Base-by-base conservation (phyloP, 2,797 vertebrate species). In the Crocidura indochinensis region DNA sequence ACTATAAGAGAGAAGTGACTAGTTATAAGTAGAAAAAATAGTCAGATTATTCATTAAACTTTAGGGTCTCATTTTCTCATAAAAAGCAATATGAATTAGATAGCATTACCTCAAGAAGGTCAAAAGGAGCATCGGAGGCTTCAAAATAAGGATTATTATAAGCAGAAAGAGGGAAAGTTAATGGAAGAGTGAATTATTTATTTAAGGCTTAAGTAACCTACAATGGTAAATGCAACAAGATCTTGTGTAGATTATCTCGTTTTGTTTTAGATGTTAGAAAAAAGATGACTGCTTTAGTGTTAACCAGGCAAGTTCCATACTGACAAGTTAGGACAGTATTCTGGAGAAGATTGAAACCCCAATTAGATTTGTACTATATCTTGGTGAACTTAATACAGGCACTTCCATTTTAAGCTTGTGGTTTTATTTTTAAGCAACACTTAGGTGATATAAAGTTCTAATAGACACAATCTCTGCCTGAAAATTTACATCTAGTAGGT, bases 401-500 rank as follows among this genome's bases (percentile, higher is more conserved):
- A 71, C 19, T 20, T 71, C 15, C 19, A 31, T 71, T 14, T 20
- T 38, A 14, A 11, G n/a, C n/a, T n/a, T 68, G 6, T 68, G 3
- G 7, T 12, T 67, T 67, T 29, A 12, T 31, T 31, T 68, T 68
- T 29, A 71, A 71, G 10, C 10, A 67, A 67, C 15, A 38, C 31
- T 71, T 38, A 72, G 10, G n/a, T 76, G 44, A 84, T 47, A 56
- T 49, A 88, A 90, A 46, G 87, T 10, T 90, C 53, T 69, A 47
- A 69, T 83, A 87, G 47, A 83, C 3, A 46, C 24, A 12, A 74
- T 87, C 46, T 92, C 47, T 89, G 77, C 67, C 65, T 46, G 77
- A 64, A 77, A 60, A 79, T 78, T 81, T 71, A 86, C 14, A 80
- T 29, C 38, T 46, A 76, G 3, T 60, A 65, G 14, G 11, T 51